Conservation (phyloP, 2,797 vertebrate species). For the Heteromormyrus szaboi region DNA sequence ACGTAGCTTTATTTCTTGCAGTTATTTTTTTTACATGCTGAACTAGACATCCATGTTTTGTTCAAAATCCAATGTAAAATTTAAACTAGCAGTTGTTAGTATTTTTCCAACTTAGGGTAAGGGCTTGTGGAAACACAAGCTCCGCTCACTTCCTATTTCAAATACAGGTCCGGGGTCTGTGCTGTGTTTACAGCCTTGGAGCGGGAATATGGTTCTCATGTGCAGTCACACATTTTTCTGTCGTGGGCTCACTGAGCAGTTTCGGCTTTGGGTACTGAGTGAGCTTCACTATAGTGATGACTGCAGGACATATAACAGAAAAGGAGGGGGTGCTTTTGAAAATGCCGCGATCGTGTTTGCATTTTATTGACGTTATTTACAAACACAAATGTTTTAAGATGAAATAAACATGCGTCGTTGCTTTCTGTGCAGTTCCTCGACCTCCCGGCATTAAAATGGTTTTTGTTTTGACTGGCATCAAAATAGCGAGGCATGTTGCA, state of each 20-base stretch:
- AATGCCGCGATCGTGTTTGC: not conserved
- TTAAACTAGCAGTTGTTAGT: constrained; percentile 12
- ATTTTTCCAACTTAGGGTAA: constrained; percentile 7
- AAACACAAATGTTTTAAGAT: constrained; percentile 1
- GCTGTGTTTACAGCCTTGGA: not conserved
- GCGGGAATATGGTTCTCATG: not conserved
- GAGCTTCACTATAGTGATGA: not conserved
- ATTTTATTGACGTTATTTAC: not conserved
- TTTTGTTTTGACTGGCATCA: constrained; percentile 11
- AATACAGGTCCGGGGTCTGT: not conserved
- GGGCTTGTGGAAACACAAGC: constrained; percentile 12
- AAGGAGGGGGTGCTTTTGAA: not conserved
- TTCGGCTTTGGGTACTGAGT: not conserved
- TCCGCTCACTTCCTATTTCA: constrained; percentile 1
- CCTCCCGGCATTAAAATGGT: not conserved
- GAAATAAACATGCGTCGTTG: not conserved
- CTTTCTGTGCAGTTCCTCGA: not conserved
- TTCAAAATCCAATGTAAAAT: constrained; percentile 39
- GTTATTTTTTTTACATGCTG: not conserved
- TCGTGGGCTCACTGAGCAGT: not conserved
- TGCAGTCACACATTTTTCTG: not conserved
- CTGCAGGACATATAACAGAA: not conserved
- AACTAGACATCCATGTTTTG: constrained; percentile 27
- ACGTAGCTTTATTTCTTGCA: not conserved
- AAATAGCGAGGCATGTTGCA: not conserved